These are phyloP conservation scores for Ictalurus furcatus DNA, from an alignment of 2,113 vertebrate genomes.

Conservation along the genomic window DNA sequence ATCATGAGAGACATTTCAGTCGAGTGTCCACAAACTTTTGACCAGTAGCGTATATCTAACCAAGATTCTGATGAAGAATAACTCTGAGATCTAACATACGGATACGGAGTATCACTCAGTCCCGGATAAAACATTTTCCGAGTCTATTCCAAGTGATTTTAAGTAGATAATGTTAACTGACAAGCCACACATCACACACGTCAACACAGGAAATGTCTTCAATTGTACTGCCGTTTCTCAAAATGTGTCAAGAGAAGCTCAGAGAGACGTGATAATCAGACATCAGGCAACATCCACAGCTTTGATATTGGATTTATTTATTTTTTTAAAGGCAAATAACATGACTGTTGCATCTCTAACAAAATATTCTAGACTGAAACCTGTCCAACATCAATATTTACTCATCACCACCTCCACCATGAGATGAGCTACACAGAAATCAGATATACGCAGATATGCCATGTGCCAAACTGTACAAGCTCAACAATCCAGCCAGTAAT, in stretches of 20 bases:
- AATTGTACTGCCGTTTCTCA: neutral
- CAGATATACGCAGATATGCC: neutral
- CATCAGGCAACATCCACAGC: neutral
- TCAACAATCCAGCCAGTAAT: neutral
- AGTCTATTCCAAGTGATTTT: too few relatives aligned
- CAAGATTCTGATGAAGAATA: neutral
- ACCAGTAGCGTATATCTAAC: neutral
- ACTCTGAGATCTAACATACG: neutral
- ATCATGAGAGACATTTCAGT: too few relatives aligned
- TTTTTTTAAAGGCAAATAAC: neutral
- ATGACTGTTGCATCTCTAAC: neutral
- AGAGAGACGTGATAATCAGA: neutral
- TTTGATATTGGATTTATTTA: neutral
- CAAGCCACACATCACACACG: neutral
- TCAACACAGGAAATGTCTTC: neutral
- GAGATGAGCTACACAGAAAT: neutral
- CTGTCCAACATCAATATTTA: neutral
- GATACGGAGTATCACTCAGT: neutral
- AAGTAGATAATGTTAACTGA: neutral
- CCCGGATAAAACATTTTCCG: neutral
- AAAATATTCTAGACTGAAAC: neutral
- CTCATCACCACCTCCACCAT: neutral
- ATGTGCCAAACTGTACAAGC: neutral
- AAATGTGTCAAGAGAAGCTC: neutral
- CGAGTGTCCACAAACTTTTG: too few relatives aligned